Evolutionary conservation across 2,113 vertebrate species (phyloP), one percentile per base, ranked within the genome.

Genomic region (Anoplopoma fimbria): DNA sequence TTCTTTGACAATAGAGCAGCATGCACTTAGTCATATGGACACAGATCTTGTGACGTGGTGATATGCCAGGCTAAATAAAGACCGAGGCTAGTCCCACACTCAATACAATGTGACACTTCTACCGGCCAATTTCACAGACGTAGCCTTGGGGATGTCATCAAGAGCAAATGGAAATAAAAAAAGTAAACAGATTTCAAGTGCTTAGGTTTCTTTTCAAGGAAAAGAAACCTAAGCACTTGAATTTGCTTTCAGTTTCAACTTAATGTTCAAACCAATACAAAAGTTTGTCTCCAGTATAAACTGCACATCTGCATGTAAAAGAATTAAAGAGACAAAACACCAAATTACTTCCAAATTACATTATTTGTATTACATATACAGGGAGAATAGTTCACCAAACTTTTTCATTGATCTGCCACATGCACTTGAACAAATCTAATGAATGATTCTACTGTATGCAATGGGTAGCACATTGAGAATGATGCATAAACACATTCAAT

Each of bases 1-100:
- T 38, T 27, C 51, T 55, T 62, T 70, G 71, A 88, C 91, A 90
- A 91, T 85, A 88, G 77, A 82, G 71, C 87, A 79, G 82, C 90
- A 40, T 70, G 70, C 63, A 75, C 51, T 65, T 6, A 73, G 88
- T 93, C 87, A 91, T 91, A 90, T 79, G 89, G 86, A 84, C 80
- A 1, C 6, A 47, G 82, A 88, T 84, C 92, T 91, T 89, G 86
- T 91, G 90, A 93, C n/a, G 82, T 84, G 82, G 76, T 49, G 68
- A 70, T 86, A 64, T 77, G 75, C 76, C 82, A 84, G 42, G 77
- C 84, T 89, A 91, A 92, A 92, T 86, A 86, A 86, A 91, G 87
- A 85, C 60, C 42, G 17, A 75, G 70, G 65, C 47, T 2, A 69
- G 68, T 40, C 78, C 72, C 70, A 80, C 82, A 79, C 81, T 85